These are phyloP conservation scores for Drosophila neotestacea DNA, from an alignment of 2,888 invertebrate genomes.

Conservation along the genomic window DNA sequence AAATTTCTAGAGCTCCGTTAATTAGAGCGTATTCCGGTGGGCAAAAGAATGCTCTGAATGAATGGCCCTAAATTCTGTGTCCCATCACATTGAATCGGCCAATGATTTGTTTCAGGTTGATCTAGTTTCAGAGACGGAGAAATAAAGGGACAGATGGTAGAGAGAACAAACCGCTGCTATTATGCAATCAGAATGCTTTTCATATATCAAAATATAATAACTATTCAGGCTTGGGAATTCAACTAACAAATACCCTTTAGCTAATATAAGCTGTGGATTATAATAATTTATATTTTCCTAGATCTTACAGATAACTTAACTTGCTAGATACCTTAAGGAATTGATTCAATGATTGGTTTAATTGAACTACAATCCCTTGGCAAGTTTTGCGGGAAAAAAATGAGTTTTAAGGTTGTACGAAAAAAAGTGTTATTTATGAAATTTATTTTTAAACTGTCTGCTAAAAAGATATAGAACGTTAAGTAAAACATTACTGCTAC, in stretches of 20 bases:
- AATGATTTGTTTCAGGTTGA: constrained; percentile 16
- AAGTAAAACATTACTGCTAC: too few relatives aligned
- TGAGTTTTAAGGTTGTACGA: too few relatives aligned
- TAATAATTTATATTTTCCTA: too few relatives aligned
- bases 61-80: constrained; percentile 17
- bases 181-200: not conserved
- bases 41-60: constrained; percentile 47
- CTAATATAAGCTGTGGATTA: not conserved
- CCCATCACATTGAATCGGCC: constrained; percentile 38
- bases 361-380: too few relatives aligned
- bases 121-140: constrained; percentile 8
- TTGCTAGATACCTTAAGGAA: too few relatives aligned
- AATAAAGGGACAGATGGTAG: not conserved
- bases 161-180: not conserved
- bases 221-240: too few relatives aligned
- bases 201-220: not conserved
- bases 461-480: too few relatives aligned
- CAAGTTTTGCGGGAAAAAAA: too few relatives aligned
- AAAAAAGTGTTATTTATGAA: too few relatives aligned
- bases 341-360: too few relatives aligned
- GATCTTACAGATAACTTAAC: too few relatives aligned
- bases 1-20: constrained; percentile 82
- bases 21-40: constrained; percentile 77
- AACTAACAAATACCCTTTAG: not conserved
- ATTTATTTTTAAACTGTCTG: too few relatives aligned